phyloP scores from a whole-genome alignment of 2,888 invertebrate genomes.

The Macropis europaea region DNA sequence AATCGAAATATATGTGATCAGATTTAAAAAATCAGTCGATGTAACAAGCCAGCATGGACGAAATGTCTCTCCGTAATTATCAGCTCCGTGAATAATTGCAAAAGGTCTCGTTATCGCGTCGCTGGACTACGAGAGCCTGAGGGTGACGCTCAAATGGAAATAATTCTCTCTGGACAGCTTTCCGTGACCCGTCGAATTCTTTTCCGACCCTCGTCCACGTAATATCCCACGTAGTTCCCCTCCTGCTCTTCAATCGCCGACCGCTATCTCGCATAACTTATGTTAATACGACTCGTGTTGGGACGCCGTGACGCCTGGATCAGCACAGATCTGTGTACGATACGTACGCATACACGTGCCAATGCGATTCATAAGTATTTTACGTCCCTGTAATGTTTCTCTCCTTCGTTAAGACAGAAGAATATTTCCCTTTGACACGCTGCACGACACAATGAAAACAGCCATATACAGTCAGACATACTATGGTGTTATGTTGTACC shows the following conservation, averaged over 20 bases:
- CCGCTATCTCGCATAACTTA: constrained; percentile 54
- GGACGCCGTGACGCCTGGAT: constrained; percentile 44
- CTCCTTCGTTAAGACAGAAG: no score
- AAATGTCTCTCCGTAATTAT: constrained; percentile 59
- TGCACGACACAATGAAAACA: no score
- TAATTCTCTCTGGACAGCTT: constrained; percentile 59
- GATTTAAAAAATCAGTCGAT: constrained; percentile 55
- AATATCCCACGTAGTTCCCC: constrained; percentile 28
- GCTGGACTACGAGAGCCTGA: constrained; percentile 14
- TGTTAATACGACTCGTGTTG: constrained; percentile 54
- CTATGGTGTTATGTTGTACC: no score
- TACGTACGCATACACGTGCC: constrained; percentile 9
- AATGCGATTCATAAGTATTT: neutral
- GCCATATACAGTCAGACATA: no score
- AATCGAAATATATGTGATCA: constrained; percentile 21
- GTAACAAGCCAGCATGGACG: constrained; percentile 38
- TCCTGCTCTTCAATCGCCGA: constrained; percentile 14
- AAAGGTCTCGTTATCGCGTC: constrained; percentile 60
- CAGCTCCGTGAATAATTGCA: constrained; percentile 56
- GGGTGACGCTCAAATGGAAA: constrained; percentile 54
- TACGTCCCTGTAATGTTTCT: no score
- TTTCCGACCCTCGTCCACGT: constrained; percentile 23
- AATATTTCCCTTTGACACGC: no score
- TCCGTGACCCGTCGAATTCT: constrained; percentile 58
- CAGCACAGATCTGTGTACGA: constrained; percentile 22